Conservation (phyloP, 2,113 vertebrate species). For the Vicugna pacos region DNA sequence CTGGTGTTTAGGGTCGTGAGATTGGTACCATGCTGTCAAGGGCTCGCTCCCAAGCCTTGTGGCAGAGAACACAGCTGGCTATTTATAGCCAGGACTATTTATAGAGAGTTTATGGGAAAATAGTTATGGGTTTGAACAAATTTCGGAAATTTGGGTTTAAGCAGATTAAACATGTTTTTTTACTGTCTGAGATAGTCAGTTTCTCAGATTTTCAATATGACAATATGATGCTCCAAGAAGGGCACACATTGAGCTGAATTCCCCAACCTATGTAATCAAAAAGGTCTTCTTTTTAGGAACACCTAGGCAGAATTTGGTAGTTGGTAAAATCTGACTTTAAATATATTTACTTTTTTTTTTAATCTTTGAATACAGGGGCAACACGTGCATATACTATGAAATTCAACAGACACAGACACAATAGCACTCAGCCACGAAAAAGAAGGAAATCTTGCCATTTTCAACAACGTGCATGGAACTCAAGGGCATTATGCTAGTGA, state of each 20-base stretch:
- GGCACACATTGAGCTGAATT: not conserved
- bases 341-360: not conserved
- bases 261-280: not conserved
- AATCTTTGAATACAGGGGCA: too few relatives aligned
- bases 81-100: slow-evolving; percentile 32
- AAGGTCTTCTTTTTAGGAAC: not conserved
- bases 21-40: not conserved
- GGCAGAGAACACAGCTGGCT: not conserved
- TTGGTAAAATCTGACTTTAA: not conserved
- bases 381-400: not conserved
- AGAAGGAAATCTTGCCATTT: not conserved
- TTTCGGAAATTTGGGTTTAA: slow-evolving; percentile 46
- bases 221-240: not conserved
- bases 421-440: not conserved
- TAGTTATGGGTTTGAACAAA: not conserved
- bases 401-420: not conserved
- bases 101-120: slow-evolving; percentile 31
- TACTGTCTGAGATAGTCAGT: too few relatives aligned
- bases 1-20: not conserved
- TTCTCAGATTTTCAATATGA: not conserved
- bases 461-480: not conserved
- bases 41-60: not conserved
- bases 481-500: not conserved
- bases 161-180: not conserved
- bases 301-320: not conserved